A percentile compares a stretch with the other conserved stretches of the same genome.
phyloP scores from a whole-genome alignment of 2,888 invertebrate genomes.

The Dynastes hyllus region DNA sequence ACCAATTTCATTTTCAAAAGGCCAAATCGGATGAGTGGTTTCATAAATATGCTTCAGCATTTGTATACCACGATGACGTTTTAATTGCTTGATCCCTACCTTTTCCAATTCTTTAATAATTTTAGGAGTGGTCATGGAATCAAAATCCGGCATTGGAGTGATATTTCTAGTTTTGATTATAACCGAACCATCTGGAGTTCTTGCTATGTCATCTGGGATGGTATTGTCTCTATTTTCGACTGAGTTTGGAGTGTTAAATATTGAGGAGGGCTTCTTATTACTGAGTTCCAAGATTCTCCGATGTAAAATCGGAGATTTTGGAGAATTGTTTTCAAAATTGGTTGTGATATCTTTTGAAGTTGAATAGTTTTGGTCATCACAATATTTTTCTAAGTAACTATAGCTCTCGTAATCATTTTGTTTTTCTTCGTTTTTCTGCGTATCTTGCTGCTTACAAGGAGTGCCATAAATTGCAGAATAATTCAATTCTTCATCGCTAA shows the following conservation, averaged over 20 bases:
- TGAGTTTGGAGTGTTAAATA: not conserved
- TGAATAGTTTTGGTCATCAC: slow-evolving; percentile 15
- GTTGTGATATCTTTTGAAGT: no score
- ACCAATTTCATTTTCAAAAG: slow-evolving; percentile 51
- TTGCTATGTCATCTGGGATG: slow-evolving; percentile 57
- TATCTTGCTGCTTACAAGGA: slow-evolving; percentile 44
- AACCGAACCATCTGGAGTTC: slow-evolving; percentile 69
- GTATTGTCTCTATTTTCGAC: not conserved
- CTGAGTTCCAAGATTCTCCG: slow-evolving; percentile 3
- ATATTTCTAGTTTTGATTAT: slow-evolving; percentile 74
- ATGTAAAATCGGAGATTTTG: not conserved
- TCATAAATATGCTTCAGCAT: slow-evolving; percentile 80
- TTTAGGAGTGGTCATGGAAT: slow-evolving; percentile 75
- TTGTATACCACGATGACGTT: slow-evolving; percentile 75
- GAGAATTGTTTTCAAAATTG: not conserved
- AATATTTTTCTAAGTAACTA: slow-evolving; percentile 37
- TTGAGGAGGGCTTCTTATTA: not conserved
- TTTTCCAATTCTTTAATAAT: slow-evolving; percentile 76
- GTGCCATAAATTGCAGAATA: slow-evolving; percentile 73
- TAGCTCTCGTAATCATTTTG: not conserved
- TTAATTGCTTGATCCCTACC: slow-evolving; percentile 80
- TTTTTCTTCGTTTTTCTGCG: not conserved
- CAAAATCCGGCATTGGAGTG: slow-evolving; percentile 76
- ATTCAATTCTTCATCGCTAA: slow-evolving; percentile 78
- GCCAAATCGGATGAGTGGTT: slow-evolving; percentile 77